Conservation (phyloP, 2,888 invertebrate species). For the Leptothorax acervorum region DNA sequence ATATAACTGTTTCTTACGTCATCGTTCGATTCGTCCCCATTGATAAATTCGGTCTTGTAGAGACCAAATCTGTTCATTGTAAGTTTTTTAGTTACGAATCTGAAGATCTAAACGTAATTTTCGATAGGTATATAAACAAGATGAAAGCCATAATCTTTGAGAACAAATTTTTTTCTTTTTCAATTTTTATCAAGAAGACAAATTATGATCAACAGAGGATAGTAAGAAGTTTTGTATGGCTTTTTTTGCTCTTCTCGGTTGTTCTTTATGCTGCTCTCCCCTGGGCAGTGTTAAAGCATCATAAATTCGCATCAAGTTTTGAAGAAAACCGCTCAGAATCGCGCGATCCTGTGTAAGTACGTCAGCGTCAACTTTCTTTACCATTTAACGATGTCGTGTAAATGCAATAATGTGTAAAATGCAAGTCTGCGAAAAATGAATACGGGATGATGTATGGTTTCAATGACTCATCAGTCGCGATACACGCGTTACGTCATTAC, state of each 20-base stretch:
- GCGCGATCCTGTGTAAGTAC: not conserved
- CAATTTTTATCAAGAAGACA: not conserved
- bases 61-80: not conserved
- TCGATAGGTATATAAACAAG: not conserved
- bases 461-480: conserved; percentile 9
- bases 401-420: not conserved
- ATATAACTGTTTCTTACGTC: conserved; percentile 1
- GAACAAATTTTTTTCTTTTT: not conserved
- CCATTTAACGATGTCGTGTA: not conserved
- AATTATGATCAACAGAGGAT: not conserved
- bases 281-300: not conserved
- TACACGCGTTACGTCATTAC: conserved; percentile 2
- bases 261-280: not conserved
- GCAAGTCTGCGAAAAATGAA: not conserved
- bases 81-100: not conserved
- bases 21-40: not conserved
- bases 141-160: not conserved
- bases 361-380: not conserved
- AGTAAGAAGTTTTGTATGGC: not conserved
- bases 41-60: not conserved
- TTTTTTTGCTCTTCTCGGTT: not conserved
- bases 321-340: not conserved
- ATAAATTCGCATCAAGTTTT: not conserved
- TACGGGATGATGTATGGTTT: not conserved
- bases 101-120: not conserved